A percentile compares a stretch with the other conserved stretches of the same genome.
These are phyloP conservation scores for Stylophora pistillata DNA, from an alignment of 64 coral and sea anemone species.

Conservation along the genomic window DNA sequence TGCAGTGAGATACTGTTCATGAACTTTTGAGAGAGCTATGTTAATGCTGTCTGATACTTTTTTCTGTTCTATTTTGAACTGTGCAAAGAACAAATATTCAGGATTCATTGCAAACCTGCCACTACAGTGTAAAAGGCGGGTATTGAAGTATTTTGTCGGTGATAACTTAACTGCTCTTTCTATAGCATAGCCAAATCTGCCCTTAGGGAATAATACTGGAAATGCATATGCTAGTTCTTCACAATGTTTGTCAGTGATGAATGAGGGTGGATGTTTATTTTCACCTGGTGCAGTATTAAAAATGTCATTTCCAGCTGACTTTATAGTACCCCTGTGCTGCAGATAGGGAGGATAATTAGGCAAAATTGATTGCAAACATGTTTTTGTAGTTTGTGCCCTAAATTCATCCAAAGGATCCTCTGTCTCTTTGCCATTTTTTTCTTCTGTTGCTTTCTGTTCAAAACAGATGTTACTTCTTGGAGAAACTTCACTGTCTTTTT, in stretches of 20 bases:
- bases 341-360: conserved; percentile 59
- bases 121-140: no score
- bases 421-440: no score
- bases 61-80: no score
- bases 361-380: background rate
- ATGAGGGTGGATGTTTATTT: conserved; percentile 47
- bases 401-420: no score
- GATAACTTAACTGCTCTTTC: conserved; percentile 32
- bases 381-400: no score
- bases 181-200: background rate
- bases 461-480: no score
- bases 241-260: background rate
- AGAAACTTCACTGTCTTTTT: no score
- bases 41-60: conserved; percentile 75
- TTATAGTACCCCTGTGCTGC: no score
- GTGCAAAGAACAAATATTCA: no score
- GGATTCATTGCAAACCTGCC: no score
- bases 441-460: no score
- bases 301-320: conserved; percentile 61
- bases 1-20: conserved; percentile 46
- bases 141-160: conserved; percentile 42
- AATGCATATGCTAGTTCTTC: no score
- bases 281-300: conserved; percentile 58
- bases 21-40: conserved; percentile 55
- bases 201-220: conserved; percentile 40